These are phyloP conservation scores for Steinernema scapterisci DNA, from an alignment of 2,888 invertebrate genomes.

Conservation along the genomic window DNA sequence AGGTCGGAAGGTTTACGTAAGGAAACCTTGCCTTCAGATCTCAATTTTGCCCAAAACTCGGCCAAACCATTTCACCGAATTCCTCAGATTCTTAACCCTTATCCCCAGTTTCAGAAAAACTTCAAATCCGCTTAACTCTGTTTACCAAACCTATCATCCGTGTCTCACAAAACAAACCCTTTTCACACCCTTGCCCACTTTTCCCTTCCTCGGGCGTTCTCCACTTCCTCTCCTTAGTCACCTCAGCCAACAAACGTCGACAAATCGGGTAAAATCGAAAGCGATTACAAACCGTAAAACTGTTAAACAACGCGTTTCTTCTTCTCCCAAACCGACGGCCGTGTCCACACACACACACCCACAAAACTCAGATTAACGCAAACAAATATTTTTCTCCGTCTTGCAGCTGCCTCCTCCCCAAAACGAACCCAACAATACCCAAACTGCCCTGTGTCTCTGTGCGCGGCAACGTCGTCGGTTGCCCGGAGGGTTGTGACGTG, in stretches of 20 bases:
- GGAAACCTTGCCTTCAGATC: too few relatives aligned
- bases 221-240: background rate
- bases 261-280: constrained; percentile 13
- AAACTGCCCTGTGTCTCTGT: background rate
- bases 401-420: background rate
- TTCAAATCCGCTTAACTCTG: too few relatives aligned
- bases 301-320: background rate
- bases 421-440: constrained; percentile 22
- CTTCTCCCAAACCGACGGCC: background rate
- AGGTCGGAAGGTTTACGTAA: too few relatives aligned
- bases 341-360: too few relatives aligned
- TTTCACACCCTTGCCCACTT: too few relatives aligned
- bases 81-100: too few relatives aligned
- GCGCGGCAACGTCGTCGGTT: background rate
- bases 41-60: too few relatives aligned
- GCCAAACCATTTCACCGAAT: too few relatives aligned
- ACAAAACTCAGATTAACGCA: background rate
- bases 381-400: constrained; percentile 5
- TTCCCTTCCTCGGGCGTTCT: background rate
- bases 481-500: background rate
- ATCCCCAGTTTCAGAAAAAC: too few relatives aligned
- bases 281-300: constrained; percentile 23
- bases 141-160: too few relatives aligned
- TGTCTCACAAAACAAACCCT: too few relatives aligned
- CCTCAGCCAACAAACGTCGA: background rate